These are phyloP conservation scores for Drosophila subsilvestris DNA, from an alignment of 2,888 invertebrate species.

Conservation along the genomic window DNA sequence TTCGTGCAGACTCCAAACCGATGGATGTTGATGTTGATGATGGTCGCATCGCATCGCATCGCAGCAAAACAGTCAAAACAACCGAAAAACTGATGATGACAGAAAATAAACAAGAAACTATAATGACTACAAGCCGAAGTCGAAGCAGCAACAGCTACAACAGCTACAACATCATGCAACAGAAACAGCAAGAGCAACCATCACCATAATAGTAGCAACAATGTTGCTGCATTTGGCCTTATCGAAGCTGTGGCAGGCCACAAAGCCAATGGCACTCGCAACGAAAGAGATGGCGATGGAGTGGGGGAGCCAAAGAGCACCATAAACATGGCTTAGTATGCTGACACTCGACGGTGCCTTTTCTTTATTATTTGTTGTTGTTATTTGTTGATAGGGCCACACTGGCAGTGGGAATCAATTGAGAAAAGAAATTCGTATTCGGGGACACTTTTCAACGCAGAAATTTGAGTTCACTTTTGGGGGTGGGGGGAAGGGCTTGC, in stretches of 20 bases:
- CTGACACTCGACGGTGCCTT: constrained; percentile 17
- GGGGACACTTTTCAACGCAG: neutral
- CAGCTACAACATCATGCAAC: constrained; percentile 23
- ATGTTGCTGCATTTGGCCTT: constrained; percentile 31
- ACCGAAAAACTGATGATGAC: constrained; percentile 49
- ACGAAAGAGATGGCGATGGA: neutral
- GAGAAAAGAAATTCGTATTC: neutral
- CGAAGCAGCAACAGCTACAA: constrained; percentile 23
- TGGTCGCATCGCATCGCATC: constrained; percentile 32
- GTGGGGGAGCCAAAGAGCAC: constrained; percentile 14
- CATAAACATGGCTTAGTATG: constrained; percentile 40
- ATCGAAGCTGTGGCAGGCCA: constrained; percentile 17
- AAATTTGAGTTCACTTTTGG: neutral
- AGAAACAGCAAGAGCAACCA: constrained; percentile 23
- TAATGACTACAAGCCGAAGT: constrained; percentile 29
- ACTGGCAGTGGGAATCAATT: constrained; percentile 12
- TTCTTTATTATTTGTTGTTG: constrained; percentile 27
- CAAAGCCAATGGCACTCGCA: constrained; percentile 1
- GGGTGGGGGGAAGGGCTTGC: neutral
- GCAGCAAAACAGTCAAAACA: constrained; percentile 48
- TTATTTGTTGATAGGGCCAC: constrained; percentile 28
- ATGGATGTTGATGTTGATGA: constrained; percentile 46
- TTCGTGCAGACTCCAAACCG: constrained; percentile 63
- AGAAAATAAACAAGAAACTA: constrained; percentile 44
- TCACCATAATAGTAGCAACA: constrained; percentile 22